These are phyloP conservation scores for Cryptus armator DNA, from an alignment of 2,888 invertebrate genomes.

Conservation along the genomic window DNA sequence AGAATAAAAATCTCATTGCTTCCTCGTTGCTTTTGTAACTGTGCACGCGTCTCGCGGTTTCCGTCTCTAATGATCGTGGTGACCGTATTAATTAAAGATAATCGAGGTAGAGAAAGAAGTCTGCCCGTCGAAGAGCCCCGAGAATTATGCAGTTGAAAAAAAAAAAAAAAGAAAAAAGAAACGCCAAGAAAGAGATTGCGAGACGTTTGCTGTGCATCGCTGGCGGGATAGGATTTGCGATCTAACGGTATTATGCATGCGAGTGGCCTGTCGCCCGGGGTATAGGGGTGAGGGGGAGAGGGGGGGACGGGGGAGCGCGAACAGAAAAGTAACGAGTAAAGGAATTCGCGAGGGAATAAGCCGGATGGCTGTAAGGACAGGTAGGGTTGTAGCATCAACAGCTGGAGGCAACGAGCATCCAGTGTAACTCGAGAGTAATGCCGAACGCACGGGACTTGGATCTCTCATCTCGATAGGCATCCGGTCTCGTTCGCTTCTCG, in stretches of 20 bases:
- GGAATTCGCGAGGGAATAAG: slow-evolving; percentile 50
- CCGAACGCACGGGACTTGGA: slow-evolving; percentile 39
- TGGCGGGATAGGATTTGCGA: slow-evolving; percentile 1
- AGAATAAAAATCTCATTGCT: slow-evolving; percentile 15
- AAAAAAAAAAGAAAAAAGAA: not conserved
- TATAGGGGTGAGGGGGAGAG: not conserved
- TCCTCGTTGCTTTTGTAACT: slow-evolving; percentile 13
- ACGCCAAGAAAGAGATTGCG: slow-evolving; percentile 16
- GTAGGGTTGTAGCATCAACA: slow-evolving; percentile 26
- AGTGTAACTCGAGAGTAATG: slow-evolving; percentile 38
- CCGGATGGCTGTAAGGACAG: slow-evolving; percentile 47
- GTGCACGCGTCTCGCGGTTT: slow-evolving; percentile 1
- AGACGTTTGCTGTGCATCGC: slow-evolving; percentile 36
- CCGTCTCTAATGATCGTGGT: slow-evolving; percentile 54
- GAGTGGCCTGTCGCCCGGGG: slow-evolving; percentile 38
- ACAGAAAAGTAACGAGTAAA: slow-evolving; percentile 20
- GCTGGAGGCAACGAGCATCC: not conserved
- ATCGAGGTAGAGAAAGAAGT: slow-evolving; percentile 36
- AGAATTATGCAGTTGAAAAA: slow-evolving; percentile 24
- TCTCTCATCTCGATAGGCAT: slow-evolving; percentile 60
- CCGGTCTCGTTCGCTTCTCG: slow-evolving; percentile 52
- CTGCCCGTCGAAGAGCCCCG: not conserved
- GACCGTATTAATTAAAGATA: slow-evolving; percentile 59
- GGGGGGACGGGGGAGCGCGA: not conserved
- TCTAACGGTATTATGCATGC: slow-evolving; percentile 56